Conservation (phyloP, 2,888 invertebrate genomes). For the Drosophila mercatorum region DNA sequence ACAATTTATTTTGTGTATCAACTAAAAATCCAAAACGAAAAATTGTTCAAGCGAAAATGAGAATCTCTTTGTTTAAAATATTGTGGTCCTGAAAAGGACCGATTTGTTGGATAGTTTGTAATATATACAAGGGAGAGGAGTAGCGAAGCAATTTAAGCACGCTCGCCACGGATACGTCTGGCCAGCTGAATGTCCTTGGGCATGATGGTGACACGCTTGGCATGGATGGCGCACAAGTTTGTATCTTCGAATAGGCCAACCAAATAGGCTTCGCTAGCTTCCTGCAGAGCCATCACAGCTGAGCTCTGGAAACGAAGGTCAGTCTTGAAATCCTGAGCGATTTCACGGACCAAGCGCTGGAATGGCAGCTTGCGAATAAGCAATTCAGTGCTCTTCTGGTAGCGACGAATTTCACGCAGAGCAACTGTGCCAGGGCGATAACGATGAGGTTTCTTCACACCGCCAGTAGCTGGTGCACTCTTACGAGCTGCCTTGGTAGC, state of each 20-base stretch:
- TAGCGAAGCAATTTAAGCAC: conserved; percentile 88
- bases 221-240: conserved; percentile 92
- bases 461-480: background rate
- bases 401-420: conserved; percentile 3
- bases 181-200: conserved; percentile 98
- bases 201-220: conserved; percentile 98
- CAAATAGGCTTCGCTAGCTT: no score
- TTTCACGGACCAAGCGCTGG: no score
- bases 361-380: no score
- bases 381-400: conserved; percentile 5
- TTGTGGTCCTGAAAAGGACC: conserved; percentile 52
- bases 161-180: conserved; percentile 97
- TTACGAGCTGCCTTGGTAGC: background rate
- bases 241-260: background rate
- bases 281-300: no score
- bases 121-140: background rate
- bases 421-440: conserved; percentile 1
- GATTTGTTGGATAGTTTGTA: conserved; percentile 23
- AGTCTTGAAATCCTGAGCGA: no score
- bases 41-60: conserved; percentile 10
- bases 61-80: conserved; percentile 17
- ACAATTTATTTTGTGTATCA: background rate
- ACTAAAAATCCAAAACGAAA: background rate
- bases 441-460: no score
- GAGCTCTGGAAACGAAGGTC: no score